Evolutionary conservation across 1,140 invertebrate genomes (phyloP), one percentile per base, ranked within the genome.

Genomic region (Heliconius congener): DNA sequence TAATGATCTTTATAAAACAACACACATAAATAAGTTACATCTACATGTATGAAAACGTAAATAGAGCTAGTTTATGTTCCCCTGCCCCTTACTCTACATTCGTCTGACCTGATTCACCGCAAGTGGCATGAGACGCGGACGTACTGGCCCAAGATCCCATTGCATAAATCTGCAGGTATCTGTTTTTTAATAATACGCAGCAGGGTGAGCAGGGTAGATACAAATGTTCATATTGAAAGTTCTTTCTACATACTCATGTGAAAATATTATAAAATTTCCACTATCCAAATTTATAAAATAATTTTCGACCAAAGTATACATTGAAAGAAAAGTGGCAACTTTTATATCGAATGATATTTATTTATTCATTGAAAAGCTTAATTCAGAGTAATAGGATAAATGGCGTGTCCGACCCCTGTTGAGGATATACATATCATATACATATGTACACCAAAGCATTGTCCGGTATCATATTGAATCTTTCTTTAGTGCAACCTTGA

Each of bases 91-190:
- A 66, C 60, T 66, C 27, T 66, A 16, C 60, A 66, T 16, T 66
- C 9, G 27, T 30, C 13, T 30, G 60, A 66, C 60, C 60, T 30
- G 11, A 66, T 66, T 66, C 60, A 23, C n/a, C n/a, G 55, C 55
- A 60, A 60, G 55, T 60, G 55, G 55, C 55, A 23, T 60, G 55
- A 60, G 55, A 60, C 19, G 55, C 55, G 55, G 55, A 60, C 18
- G 50, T 6, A 52, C 42, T 3, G 3, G 13, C 42, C 6, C 0
- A 37, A 37, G 34, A 37, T 37, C 34, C 6, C 34, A 37, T 37
- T 37, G 34, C 5, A 37, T 37, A 37, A 37, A 37, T 37, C 6
- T 8, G 5, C 34, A 34, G 5, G 34, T 34, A 34, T 34, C 4
- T 34, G 34, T 37, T 37, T 6, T 37, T 37, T 37, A 6, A 37